Conservation (phyloP, 2,797 vertebrate species). For the Micromesistius poutassou region DNA sequence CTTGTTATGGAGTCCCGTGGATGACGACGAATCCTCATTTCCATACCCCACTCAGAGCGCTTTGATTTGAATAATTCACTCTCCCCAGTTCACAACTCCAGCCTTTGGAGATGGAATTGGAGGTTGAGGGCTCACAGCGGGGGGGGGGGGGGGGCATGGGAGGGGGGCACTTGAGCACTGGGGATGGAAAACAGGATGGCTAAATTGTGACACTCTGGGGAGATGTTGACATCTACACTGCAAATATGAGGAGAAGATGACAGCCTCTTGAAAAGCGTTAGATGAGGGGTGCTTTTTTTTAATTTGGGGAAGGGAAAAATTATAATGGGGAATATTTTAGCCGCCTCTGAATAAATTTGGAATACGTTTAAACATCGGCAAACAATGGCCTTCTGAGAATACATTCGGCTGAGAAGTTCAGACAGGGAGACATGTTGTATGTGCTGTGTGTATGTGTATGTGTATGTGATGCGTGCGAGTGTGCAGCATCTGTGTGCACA, state of each 20-base stretch:
- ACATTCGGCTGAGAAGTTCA: background rate
- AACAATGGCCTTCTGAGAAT: no score
- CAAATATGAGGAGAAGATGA: constrained; percentile 3
- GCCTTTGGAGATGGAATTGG: constrained; percentile 49
- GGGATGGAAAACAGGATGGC: constrained; percentile 42
- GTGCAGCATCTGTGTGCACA: constrained; percentile 16
- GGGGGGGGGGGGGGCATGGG: constrained; percentile 44
- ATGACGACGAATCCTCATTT: constrained; percentile 47
- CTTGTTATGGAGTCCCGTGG: background rate
- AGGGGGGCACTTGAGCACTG: background rate
- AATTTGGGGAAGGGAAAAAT: background rate
- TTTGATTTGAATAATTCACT: constrained; percentile 63
- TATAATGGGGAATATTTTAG: constrained; percentile 1
- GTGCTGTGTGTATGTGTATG: background rate
- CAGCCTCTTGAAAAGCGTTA: background rate
- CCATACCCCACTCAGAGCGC: constrained; percentile 47
- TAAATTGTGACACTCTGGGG: constrained; percentile 33
- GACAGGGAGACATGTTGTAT: background rate
- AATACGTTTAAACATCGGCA: background rate
- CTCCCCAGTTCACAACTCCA: constrained; percentile 50
- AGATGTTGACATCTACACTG: constrained; percentile 34
- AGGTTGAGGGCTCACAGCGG: constrained; percentile 63
- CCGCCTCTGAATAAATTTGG: background rate
- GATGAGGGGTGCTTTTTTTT: background rate
- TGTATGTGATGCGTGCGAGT: background rate